Percentiles rank a stretch among this genome's conserved stretches.
Evolutionary conservation across 2,113 vertebrate species (phyloP).

Genomic region (Sterna hirundo): DNA sequence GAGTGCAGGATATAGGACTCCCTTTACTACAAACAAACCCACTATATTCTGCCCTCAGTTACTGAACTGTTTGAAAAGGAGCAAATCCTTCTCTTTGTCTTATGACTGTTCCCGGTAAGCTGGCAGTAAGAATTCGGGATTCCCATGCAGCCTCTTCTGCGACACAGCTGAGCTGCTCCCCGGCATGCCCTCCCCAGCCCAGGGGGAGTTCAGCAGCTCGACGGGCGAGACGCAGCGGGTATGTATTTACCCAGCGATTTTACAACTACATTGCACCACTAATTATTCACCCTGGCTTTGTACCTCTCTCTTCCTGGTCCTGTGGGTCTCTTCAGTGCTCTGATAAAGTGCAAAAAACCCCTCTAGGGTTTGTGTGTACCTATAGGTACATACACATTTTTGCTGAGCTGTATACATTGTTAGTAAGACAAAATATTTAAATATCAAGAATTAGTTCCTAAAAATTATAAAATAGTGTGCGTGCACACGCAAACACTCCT

Average conservation of each 20-base stretch:
- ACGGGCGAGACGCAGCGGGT: neutral
- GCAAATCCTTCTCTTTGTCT: neutral
- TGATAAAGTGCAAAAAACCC: neutral
- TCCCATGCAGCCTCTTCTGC: neutral
- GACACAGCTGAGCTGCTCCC: neutral
- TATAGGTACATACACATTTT: neutral
- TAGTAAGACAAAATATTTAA: neutral
- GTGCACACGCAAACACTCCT: neutral
- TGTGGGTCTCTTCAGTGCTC: neutral
- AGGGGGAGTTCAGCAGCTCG: neutral
- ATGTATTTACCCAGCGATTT: neutral
- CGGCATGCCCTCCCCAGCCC: neutral
- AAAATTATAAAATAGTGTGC: neutral
- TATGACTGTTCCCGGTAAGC: neutral
- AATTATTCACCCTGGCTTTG: neutral
- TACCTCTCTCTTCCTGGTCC: neutral
- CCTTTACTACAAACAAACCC: conserved; percentile 17
- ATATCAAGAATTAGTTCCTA: neutral
- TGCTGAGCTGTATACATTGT: neutral
- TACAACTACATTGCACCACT: neutral
- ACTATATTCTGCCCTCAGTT: neutral
- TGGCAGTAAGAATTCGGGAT: neutral
- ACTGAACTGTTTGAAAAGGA: neutral
- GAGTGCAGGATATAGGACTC: neutral
- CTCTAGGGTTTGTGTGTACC: neutral